Evolutionary conservation across 2,113 vertebrate genomes (phyloP), one percentile per base, ranked within the genome.

Genomic region (Oncorhynchus clarkii): DNA sequence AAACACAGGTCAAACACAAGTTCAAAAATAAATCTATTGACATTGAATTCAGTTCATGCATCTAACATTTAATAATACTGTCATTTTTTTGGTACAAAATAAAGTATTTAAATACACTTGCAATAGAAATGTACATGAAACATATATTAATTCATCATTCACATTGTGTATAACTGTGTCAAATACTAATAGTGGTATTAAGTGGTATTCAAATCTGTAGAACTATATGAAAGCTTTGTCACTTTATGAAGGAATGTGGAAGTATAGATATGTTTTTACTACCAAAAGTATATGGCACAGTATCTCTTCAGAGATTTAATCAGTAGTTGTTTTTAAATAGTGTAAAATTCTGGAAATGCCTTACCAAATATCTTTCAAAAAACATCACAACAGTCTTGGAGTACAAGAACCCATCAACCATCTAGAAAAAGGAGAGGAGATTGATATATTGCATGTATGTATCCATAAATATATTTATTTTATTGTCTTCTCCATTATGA

Each of bases 41-140:
- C 69, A 78, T 74, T 62, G 68, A 80, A 74, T 72, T 70, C 9
- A 78, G 18, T 66, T 81, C 86, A 88, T 88, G 86, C 86, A 83
- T 18, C 4, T 74, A 79, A 86, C 72, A 84, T 72, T 77, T 75
- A 83, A 64, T 80, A 69, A 75, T 62, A 72, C 59, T 48, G 11
- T 59, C 39, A 11, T 49, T 72, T 87, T 79, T 76, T 34, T 31
- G 24, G 67, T 83, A 86, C 78, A 84, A 86, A 87, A 85, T 78
- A 72, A 84, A 78, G 77, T 51, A 80, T 74, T 29, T 54, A 74
- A 76, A 74, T 64, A 68, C 45, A 75, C 74, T 81, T 76, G 59
- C 68, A 71, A 80, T 78, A 73, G 16, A 82, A 83, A 85, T 84
- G 18, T 80, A 78, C 66, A 71, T 14, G 62, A 72, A 45, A 60